Evolutionary conservation across 2,113 vertebrate species (phyloP).

Genomic region (Motacilla tschutschensis): DNA sequence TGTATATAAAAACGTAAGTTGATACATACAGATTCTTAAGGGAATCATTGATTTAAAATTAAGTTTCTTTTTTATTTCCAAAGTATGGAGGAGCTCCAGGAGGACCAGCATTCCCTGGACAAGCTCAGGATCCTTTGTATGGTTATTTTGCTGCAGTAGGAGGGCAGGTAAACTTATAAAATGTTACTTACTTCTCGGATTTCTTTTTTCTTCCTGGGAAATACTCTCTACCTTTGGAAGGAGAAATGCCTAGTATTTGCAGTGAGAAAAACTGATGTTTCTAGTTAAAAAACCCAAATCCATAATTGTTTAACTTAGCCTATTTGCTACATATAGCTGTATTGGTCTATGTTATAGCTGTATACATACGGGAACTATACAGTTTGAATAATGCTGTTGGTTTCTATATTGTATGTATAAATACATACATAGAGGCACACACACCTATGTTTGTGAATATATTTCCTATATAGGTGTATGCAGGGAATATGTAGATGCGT

Average conservation of each 20-base stretch:
- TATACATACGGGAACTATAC: neutral
- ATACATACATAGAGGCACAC: too few relatives aligned
- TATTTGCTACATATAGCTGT: neutral
- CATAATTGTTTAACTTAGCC: neutral
- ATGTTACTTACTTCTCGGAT: neutral
- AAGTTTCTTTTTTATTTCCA: slow-evolving; percentile 2
- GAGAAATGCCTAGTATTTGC: neutral
- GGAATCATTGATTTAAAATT: neutral
- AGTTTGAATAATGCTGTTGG: neutral
- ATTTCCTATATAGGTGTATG: neutral
- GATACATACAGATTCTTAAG: neutral
- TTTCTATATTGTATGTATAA: neutral
- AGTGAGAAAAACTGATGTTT: neutral
- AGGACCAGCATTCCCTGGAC: slow-evolving; percentile 73
- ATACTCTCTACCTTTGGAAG: neutral
- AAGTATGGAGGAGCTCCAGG: slow-evolving; percentile 78
- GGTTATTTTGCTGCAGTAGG: slow-evolving; percentile 78
- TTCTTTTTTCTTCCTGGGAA: neutral
- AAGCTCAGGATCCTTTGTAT: slow-evolving; percentile 77
- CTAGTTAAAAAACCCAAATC: neutral
- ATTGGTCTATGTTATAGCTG: neutral
- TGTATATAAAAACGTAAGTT: neutral
- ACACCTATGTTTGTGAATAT: too few relatives aligned
- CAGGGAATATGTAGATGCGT: neutral
- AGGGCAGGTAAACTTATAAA: slow-evolving; percentile 68